Evolutionary conservation across 1,140 invertebrate species (phyloP), one percentile per base, ranked within the genome.

Genomic region (Plodia interpunctella): DNA sequence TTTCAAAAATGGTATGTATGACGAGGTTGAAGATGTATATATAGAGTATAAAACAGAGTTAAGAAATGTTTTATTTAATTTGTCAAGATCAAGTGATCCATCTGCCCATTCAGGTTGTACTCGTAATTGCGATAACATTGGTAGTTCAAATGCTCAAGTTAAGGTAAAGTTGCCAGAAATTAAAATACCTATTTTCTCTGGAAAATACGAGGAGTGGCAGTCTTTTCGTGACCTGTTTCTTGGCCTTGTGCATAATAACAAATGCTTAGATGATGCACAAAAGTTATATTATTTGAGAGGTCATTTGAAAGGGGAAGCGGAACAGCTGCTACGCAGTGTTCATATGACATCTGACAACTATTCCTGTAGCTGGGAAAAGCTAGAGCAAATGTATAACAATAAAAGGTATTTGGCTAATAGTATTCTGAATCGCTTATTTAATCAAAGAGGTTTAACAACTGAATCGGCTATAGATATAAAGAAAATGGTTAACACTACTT

Each of bases 121-220:
- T n/a, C n/a, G n/a, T n/a, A n/a, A n/a, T n/a, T n/a, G n/a, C 57
- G 30, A 52, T 9, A n/a, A 19, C 9, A 5, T 1, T 35, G 49
- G 21, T 52, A 4, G 38, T 49, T n/a, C 11, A 13, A 3, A 3
- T 49, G 3, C 38, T 49, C 38, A 49, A 10, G n/a, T 6, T 38
- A 59, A 62, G 20, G 50, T 68, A 18, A 66, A 59, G 28, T 50
- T 74, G n/a, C 72, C 64, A 0, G 49, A 17, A 18, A 72, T 72
- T 15, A 10, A 67, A 15, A 19, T 73, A 51, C 68, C 70, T 0
- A 62, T 53, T 9, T 76, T 76, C 32, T 52, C 0, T 9, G 68
- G 70, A 0, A 67, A 59, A 49, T 76, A 73, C 38, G 65, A 70
- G 17, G 73, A 76, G 19, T 74, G 72, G 72, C 72, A 72, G 32